These are phyloP conservation scores for Diabrotica balteata DNA, from an alignment of 2,888 invertebrate genomes.

Conservation along the genomic window DNA sequence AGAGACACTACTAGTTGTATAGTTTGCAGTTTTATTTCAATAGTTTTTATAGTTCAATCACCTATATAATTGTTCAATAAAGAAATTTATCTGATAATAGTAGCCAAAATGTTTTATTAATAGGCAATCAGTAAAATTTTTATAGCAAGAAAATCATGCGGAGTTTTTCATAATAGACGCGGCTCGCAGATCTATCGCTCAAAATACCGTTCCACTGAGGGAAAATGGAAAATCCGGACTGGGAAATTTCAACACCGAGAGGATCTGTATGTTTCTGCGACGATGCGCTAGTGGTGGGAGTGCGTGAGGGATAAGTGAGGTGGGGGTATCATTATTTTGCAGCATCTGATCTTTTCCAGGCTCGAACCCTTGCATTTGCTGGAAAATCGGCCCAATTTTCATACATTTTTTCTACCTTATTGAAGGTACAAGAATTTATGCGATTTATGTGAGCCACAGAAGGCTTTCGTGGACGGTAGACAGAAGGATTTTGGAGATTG, in stretches of 20 bases:
- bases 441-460: slow-evolving; percentile 6
- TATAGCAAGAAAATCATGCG: slow-evolving; percentile 21
- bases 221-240: slow-evolving; percentile 53
- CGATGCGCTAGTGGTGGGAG: slow-evolving; percentile 49
- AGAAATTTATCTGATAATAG: too few species aligned
- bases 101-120: too few species aligned
- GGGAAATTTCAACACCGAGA: slow-evolving; percentile 50
- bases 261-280: slow-evolving; percentile 49
- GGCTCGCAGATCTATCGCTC: slow-evolving; percentile 33
- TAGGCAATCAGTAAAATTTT: slow-evolving; percentile 24
- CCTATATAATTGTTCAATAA: too few species aligned
- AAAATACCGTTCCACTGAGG: slow-evolving; percentile 46
- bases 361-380: slow-evolving; percentile 48
- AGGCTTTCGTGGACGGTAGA: not conserved
- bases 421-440: slow-evolving; percentile 23
- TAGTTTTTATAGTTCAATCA: too few species aligned
- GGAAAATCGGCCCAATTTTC: slow-evolving; percentile 44
- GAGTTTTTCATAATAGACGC: slow-evolving; percentile 42
- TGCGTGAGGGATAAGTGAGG: slow-evolving; percentile 44
- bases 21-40: too few species aligned
- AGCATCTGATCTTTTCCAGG: slow-evolving; percentile 56
- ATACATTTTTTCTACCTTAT: slow-evolving; percentile 40
- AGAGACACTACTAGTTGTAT: not conserved
- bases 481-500: not conserved
- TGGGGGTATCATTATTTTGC: slow-evolving; percentile 57